Evolutionary conservation across 2,888 invertebrate species (phyloP).

Genomic region (Oscheius sp.): DNA sequence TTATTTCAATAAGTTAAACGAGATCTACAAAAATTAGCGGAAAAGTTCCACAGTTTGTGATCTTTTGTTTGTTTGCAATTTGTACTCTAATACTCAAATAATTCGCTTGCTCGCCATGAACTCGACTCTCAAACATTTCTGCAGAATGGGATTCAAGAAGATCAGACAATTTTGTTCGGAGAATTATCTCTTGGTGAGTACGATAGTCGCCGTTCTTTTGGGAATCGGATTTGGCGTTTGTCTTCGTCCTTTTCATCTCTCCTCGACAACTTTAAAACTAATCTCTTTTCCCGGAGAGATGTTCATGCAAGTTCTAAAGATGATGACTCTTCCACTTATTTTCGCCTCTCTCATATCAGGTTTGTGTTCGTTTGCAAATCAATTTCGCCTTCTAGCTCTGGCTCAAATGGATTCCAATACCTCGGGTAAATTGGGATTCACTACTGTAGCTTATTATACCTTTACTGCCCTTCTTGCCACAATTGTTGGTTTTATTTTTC

Average conservation of each 20-base stretch:
- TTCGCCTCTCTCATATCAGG: constrained; percentile 84
- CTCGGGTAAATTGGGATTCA: constrained; percentile 75
- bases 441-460: constrained; percentile 77
- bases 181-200: constrained; percentile 47
- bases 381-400: constrained; percentile 49
- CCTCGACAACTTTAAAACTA: constrained; percentile 73
- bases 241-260: constrained; percentile 76
- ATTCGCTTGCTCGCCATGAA: too few relatives aligned
- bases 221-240: constrained; percentile 60
- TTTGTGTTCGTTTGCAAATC: constrained; percentile 62
- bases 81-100: too few relatives aligned
- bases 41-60: too few relatives aligned
- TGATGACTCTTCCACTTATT: constrained; percentile 87
- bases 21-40: too few relatives aligned
- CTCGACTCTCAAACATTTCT: too few relatives aligned
- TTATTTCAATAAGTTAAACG: too few relatives aligned
- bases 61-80: too few relatives aligned
- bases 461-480: constrained; percentile 77
- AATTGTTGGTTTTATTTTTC: constrained; percentile 71
- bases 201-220: constrained; percentile 43
- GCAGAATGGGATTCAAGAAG: too few relatives aligned
- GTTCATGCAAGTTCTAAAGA: constrained; percentile 86
- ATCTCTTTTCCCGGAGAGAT: constrained; percentile 89
- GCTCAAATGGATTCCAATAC: constrained; percentile 69
- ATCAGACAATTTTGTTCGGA: constrained; percentile 40